Evolutionary conservation across 2,888 invertebrate genomes (phyloP).

Genomic region (Homarus gammarus): DNA sequence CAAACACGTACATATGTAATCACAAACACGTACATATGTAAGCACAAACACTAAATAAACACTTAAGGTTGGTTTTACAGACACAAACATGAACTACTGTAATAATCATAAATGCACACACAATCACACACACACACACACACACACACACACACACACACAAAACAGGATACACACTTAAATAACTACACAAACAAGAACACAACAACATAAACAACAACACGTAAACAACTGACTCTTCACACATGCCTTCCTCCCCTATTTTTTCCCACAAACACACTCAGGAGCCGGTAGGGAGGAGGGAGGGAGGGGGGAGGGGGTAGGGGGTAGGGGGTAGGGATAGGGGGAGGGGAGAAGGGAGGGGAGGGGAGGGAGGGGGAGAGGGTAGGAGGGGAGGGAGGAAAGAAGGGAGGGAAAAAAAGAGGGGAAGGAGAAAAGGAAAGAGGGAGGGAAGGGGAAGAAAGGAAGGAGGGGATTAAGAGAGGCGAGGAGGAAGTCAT

Average conservation of each 20-base stretch:
- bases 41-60: no score
- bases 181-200: background rate
- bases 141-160: constrained; percentile 18
- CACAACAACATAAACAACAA: background rate
- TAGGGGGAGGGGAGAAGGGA: background rate
- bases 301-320: no score
- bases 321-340: background rate
- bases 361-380: background rate
- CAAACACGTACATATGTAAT: no score
- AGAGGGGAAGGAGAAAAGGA: background rate
- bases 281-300: no score
- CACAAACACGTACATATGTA: no score
- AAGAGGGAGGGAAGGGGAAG: constrained; percentile 1
- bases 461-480: background rate
- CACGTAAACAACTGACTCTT: background rate
- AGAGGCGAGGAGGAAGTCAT: no score
- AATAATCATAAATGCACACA: no score
- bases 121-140: background rate
- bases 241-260: no score
- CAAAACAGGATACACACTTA: background rate
- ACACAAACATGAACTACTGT: no score
- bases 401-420: background rate
- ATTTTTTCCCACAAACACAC: no score
- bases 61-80: no score
- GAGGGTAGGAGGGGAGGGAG: background rate